These are phyloP conservation scores for Dioctria rufipes DNA, from an alignment of 2,888 invertebrate genomes.

Conservation along the genomic window DNA sequence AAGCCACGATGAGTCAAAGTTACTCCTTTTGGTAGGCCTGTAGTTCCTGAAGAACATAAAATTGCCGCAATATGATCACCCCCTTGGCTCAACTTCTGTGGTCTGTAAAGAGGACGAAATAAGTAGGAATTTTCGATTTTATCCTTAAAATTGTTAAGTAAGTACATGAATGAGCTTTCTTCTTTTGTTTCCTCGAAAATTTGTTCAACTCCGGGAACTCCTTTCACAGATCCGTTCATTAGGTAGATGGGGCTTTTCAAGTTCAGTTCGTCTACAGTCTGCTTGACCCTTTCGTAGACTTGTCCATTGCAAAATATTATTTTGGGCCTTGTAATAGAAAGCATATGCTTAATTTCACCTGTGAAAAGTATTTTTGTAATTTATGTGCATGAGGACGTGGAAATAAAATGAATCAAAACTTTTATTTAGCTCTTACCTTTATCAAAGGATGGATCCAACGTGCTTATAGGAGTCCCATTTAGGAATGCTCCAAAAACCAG, in stretches of 20 bases:
- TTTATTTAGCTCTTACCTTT: conserved; percentile 62
- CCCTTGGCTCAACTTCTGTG: conserved; percentile 61
- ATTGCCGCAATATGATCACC: conserved; percentile 66
- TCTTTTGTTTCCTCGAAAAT: conserved; percentile 64
- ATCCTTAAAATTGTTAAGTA: conserved; percentile 40
- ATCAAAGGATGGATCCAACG: conserved; percentile 65
- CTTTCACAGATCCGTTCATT: conserved; percentile 63
- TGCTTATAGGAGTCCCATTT: conserved; percentile 67
- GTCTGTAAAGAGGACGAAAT: conserved; percentile 57
- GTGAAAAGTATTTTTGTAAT: neutral
- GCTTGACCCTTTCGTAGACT: conserved; percentile 55
- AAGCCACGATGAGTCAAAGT: conserved; percentile 65
- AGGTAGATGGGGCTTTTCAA: conserved; percentile 64
- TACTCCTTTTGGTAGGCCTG: conserved; percentile 67
- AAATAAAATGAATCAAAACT: neutral
- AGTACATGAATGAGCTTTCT: conserved; percentile 65
- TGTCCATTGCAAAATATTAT: conserved; percentile 58
- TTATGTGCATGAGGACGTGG: too few relatives aligned
- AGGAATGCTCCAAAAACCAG: conserved; percentile 66
- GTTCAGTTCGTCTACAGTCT: conserved; percentile 63
- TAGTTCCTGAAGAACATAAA: conserved; percentile 68
- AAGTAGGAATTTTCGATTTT: too few relatives aligned
- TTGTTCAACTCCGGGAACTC: conserved; percentile 65
- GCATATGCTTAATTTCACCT: conserved; percentile 56
- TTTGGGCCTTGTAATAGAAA: conserved; percentile 57